Conservation (phyloP, 1,140 invertebrate species). For the Lithobius niger region DNA sequence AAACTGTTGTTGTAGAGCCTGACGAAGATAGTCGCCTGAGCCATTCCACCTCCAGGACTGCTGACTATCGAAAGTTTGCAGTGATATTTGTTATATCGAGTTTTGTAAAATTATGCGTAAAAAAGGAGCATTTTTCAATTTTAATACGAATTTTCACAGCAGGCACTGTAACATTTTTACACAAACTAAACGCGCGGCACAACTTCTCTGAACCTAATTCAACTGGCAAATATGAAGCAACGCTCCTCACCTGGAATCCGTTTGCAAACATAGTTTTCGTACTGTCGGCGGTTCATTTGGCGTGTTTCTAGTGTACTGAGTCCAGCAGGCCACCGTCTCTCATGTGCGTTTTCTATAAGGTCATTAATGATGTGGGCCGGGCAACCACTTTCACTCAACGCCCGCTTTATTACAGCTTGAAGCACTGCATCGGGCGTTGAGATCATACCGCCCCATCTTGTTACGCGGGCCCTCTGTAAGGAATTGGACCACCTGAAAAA, state of each 20-base stretch:
- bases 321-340: slow-evolving; percentile 83
- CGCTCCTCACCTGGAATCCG: slow-evolving; percentile 59
- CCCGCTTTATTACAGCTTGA: slow-evolving; percentile 80
- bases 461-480: slow-evolving; percentile 70
- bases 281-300: slow-evolving; percentile 71
- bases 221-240: too few relatives aligned
- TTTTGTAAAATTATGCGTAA: too few relatives aligned
- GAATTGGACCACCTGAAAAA: slow-evolving; percentile 61
- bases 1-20: too few relatives aligned
- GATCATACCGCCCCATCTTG: slow-evolving; percentile 94
- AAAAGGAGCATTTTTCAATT: too few relatives aligned
- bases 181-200: too few relatives aligned
- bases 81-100: too few relatives aligned
- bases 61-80: too few relatives aligned
- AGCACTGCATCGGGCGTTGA: slow-evolving; percentile 86
- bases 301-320: slow-evolving; percentile 83
- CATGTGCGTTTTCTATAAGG: slow-evolving; percentile 94
- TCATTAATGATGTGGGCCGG: slow-evolving; percentile 83
- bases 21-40: too few relatives aligned
- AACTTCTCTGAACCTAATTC: too few relatives aligned
- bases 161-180: too few relatives aligned
- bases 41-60: too few relatives aligned
- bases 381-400: slow-evolving; percentile 80
- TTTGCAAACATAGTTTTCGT: slow-evolving; percentile 89
- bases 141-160: too few relatives aligned